These are phyloP conservation scores for Seriola aureovittata DNA, from an alignment of 2,113 vertebrate genomes.

Conservation along the genomic window DNA sequence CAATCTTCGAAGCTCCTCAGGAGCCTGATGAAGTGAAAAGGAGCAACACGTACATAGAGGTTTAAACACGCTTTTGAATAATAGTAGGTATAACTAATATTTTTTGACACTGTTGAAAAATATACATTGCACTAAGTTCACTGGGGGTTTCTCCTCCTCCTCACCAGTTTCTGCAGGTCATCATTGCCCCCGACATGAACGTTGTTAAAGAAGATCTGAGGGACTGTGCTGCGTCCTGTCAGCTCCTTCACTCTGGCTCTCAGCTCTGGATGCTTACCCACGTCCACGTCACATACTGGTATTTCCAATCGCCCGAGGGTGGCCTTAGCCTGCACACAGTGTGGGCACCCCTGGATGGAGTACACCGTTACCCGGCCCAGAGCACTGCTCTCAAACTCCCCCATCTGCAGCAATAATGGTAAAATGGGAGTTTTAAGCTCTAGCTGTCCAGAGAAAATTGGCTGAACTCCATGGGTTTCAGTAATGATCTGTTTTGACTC, in stretches of 20 bases:
- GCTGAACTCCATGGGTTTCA: too few relatives aligned
- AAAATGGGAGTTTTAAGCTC: not conserved
- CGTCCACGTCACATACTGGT: conserved; percentile 79
- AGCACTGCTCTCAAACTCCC: conserved; percentile 43
- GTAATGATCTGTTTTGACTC: not conserved
- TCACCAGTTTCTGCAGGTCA: conserved; percentile 83
- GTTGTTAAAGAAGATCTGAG: conserved; percentile 87
- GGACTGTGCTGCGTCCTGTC: conserved; percentile 80
- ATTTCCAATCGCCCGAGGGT: conserved; percentile 74
- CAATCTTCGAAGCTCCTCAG: conserved; percentile 79
- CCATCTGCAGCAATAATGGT: conserved; percentile 72
- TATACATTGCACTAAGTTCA: not conserved
- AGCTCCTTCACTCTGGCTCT: conserved; percentile 75
- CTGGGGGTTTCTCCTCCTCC: conserved; percentile 16
- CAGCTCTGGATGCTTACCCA: conserved; percentile 77
- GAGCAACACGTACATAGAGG: not conserved
- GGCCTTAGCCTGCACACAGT: conserved; percentile 83
- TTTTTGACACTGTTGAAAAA: not conserved
- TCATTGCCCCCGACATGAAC: conserved; percentile 82
- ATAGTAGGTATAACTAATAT: not conserved
- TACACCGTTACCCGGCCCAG: conserved; percentile 83
- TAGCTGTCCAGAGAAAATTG: not conserved
- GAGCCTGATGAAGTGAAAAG: conserved; percentile 63
- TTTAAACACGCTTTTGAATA: not conserved
- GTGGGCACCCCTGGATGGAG: conserved; percentile 83